A percentile compares a stretch with the other conserved stretches of the same genome.
Evolutionary conservation across 2,113 vertebrate species (phyloP).

Genomic region (Sitta europaea): DNA sequence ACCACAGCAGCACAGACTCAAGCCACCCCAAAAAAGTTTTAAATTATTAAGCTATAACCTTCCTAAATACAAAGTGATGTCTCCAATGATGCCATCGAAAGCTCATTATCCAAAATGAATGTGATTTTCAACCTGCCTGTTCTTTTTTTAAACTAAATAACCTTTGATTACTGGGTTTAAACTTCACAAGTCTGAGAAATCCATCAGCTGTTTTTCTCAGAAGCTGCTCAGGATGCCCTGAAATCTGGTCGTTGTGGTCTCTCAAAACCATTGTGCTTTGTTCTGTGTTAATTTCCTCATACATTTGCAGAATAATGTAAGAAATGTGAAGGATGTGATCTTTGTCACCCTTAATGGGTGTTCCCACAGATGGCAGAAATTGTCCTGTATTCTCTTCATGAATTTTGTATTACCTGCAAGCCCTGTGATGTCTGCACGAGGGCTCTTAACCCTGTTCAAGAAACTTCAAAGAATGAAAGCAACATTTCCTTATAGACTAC

Average conservation of each 20-base stretch:
- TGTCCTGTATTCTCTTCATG: not conserved
- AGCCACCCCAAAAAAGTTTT: not conserved
- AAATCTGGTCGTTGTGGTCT: not conserved
- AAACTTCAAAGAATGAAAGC: not conserved
- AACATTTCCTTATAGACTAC: not conserved
- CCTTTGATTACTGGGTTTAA: not conserved
- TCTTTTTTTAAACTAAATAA: not conserved
- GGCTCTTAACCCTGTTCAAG: not conserved
- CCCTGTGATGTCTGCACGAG: not conserved
- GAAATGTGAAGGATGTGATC: not conserved
- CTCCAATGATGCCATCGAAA: not conserved
- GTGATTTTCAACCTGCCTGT: not conserved
- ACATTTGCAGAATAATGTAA: not conserved
- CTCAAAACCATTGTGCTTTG: not conserved
- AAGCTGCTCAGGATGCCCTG: not conserved
- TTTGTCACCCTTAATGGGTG: not conserved
- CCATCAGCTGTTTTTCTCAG: not conserved
- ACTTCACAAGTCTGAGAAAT: not conserved
- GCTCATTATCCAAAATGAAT: not conserved
- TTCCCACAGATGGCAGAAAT: not conserved
- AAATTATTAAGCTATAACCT: not conserved
- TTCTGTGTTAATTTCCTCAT: not conserved
- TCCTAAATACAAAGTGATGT: not conserved
- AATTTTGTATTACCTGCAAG: not conserved
- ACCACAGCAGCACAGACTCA: not conserved